Conservation (phyloP, 2,888 invertebrate species). For the Eristalinus aeneus region DNA sequence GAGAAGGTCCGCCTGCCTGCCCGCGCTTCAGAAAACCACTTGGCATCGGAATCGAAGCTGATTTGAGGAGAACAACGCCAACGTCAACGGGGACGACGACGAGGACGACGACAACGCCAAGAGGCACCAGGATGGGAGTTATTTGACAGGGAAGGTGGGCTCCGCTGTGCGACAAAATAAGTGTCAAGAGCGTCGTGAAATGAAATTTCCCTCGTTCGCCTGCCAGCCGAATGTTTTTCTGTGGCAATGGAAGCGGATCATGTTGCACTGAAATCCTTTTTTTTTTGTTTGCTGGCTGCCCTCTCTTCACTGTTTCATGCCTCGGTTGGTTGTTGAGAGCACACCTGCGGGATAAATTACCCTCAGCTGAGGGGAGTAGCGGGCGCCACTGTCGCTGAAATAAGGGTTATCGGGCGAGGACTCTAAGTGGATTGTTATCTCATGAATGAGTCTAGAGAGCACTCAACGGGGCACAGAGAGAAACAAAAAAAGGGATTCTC, state of each 20-base stretch:
- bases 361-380: neutral
- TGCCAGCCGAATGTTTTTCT: constrained; percentile 50
- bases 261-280: constrained; percentile 44
- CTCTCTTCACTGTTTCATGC: constrained; percentile 18
- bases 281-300: neutral
- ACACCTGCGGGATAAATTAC: neutral
- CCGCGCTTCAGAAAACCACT: neutral
- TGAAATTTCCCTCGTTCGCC: constrained; percentile 63
- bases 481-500: neutral
- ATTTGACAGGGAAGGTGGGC: neutral
- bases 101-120: neutral
- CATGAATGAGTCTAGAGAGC: neutral
- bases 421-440: neutral
- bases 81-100: neutral
- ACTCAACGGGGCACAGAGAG: neutral
- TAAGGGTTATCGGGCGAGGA: neutral
- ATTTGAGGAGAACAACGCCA: neutral
- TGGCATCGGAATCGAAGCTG: neutral
- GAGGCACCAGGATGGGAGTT: neutral
- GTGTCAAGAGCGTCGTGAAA: constrained; percentile 67
- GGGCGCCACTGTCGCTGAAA: neutral
- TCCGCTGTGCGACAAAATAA: constrained; percentile 45
- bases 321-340: neutral
- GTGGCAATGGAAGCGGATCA: constrained; percentile 63
- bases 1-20: neutral